Percentiles rank a stretch among this genome's conserved stretches.
These are phyloP conservation scores for Fissipunctia ypsillon DNA, from an alignment of 2,888 invertebrate genomes.

Conservation along the genomic window DNA sequence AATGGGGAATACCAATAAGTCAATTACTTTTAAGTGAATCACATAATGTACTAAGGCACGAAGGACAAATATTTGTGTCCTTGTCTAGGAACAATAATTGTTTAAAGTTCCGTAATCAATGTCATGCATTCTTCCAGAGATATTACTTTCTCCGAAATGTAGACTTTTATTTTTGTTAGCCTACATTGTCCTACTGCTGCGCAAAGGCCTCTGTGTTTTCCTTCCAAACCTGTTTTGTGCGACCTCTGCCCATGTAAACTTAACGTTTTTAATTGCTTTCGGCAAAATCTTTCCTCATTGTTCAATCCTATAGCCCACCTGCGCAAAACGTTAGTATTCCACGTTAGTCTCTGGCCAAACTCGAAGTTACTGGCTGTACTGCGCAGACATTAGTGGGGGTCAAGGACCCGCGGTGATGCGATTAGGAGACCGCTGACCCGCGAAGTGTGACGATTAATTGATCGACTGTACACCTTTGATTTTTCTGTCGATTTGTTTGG, in stretches of 20 bases:
- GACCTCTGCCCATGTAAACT: neutral
- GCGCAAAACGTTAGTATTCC: constrained; percentile 64
- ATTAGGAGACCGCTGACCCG: constrained; percentile 85
- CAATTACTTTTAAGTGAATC: neutral
- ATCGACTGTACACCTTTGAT: constrained; percentile 67
- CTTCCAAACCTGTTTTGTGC: neutral
- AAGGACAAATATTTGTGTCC: neutral
- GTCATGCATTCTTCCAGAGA: neutral
- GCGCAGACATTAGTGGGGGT: constrained; percentile 65
- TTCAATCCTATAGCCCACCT: constrained; percentile 4
- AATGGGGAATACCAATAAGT: neutral
- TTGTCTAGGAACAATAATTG: too few relatives aligned
- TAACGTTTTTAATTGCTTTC: neutral
- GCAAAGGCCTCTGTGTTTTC: neutral
- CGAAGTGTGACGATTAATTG: constrained; percentile 64
- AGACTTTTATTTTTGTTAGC: neutral
- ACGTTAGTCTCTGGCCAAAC: constrained; percentile 57
- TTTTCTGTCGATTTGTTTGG: constrained; percentile 26
- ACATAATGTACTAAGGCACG: neutral
- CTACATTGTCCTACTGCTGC: neutral
- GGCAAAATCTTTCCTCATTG: neutral
- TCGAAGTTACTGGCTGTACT: constrained; percentile 23
- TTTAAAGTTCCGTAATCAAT: neutral
- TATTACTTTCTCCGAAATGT: neutral
- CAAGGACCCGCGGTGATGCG: constrained; percentile 79